These are phyloP conservation scores for Amazona guildingii DNA, from an alignment of 2,113 vertebrate species.

Conservation along the genomic window DNA sequence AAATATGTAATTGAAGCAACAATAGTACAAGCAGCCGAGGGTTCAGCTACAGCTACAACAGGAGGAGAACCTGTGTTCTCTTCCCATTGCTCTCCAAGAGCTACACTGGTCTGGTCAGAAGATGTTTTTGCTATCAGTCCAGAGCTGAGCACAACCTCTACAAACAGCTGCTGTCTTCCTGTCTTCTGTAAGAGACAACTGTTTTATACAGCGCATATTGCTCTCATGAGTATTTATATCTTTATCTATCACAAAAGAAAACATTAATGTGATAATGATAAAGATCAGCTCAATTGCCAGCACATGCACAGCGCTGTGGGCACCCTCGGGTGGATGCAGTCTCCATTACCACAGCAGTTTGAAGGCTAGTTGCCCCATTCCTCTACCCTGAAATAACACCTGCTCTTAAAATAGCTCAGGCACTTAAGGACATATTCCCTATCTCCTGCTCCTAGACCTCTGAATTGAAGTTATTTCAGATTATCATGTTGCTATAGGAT, in stretches of 20 bases:
- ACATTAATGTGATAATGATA: fast-evolving
- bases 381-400: background rate
- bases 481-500: background rate
- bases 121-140: background rate
- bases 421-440: conserved; percentile 47
- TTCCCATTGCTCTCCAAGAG: background rate
- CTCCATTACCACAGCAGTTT: background rate
- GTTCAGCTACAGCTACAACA: background rate
- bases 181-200: background rate
- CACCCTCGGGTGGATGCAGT: background rate
- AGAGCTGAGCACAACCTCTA: background rate
- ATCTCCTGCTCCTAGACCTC: background rate
- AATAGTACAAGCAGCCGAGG: background rate
- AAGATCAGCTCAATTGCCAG: background rate
- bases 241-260: background rate
- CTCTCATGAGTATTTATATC: background rate
- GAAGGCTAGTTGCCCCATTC: background rate
- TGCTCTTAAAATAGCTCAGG: conserved; percentile 58
- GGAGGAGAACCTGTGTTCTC: background rate
- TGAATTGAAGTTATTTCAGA: background rate
- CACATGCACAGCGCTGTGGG: fast-evolving
- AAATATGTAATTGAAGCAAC: background rate
- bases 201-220: background rate
- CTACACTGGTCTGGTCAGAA: background rate
- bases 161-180: background rate